Base-by-base conservation (phyloP, 2,888 invertebrate genomes). In the Aquatica leii region DNA sequence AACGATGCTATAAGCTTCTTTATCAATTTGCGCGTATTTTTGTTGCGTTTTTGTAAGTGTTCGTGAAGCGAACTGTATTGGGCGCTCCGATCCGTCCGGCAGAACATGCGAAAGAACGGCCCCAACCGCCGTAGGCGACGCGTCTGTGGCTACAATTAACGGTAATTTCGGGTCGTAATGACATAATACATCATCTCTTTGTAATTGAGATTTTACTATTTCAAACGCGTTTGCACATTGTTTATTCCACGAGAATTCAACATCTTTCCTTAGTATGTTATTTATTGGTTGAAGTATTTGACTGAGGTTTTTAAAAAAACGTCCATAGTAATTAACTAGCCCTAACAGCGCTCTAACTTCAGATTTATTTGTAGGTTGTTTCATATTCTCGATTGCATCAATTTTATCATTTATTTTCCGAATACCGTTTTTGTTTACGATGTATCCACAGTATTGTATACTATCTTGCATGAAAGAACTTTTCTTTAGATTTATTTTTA, bases 261-360 rank as follows among this genome's bases (percentile, higher is more conserved):
- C 8, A 21, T 14, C 14, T 20, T 40, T 54, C 5, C 12, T 1
- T 9, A 40, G 12, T 11, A 54, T 11, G 6, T 37, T 35, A 34
- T 54, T 40, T 41, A 54, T 20, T n/a, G 54, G 54, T 4, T 20
- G 17, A 4, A 54, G 11, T 14, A 54, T 14, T 54, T 17, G 11
- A 21, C n/a, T n/a, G n/a, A n/a, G n/a, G n/a, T n/a, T n/a, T n/a
- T n/a, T n/a, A n/a, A n/a, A n/a, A n/a, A n/a, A n/a, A n/a, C n/a
- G n/a, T n/a, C n/a, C n/a, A n/a, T n/a, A n/a, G n/a, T n/a, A n/a
- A n/a, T n/a, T n/a, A 20, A 54, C 18, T 1, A 54, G 18, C 3
- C 54, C 54, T 35, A 41, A 2, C 20, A 41, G 17, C 11, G 3
- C 18, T 54, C 41, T 17, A 17, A 54, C 40, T 21, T 54, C 37